Base-by-base conservation (phyloP, 2,113 vertebrate species). In the Monopterus albus region DNA sequence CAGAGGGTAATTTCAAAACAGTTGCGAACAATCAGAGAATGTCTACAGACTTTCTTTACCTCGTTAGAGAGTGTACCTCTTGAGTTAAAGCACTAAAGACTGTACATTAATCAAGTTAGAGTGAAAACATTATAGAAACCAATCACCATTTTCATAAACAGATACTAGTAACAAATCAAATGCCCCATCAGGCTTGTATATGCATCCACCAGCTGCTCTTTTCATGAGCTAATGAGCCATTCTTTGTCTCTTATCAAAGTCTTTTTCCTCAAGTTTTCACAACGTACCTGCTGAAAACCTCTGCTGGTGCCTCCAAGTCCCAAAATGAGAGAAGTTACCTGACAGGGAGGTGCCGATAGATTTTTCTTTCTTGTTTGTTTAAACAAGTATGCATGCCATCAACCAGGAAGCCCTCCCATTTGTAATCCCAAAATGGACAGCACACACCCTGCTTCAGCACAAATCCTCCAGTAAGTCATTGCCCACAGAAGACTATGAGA, bases 201-300 rank as follows among this genome's bases (percentile, higher is more conserved):
- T 28, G 36, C 18, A 5, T 53, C 33, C 43, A 69, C 26, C 72
- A 62, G 72, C 60, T 0, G 33, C 26, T 61, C 53, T 17, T 25
- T 68, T 15, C 5, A 14, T 40, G 55, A 9, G n/a, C 36, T 67
- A 71, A 82, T 49, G 49, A 62, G 23, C 53, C 33, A 28, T 67
- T 59, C 2, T 45, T 14, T 17, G 7, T 11, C 31, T 59, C 7
- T 13, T 5, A 23, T 5, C 3, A 42, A 53, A 65, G 18, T 56
- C 1, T 23, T 38, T 35, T 43, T 8, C 2, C 2, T 3, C 43
- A 42, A 55, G 12, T 25, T 8, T 61, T 1, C 29, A n/a, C n/a
- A 12, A 75, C 84, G 75, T 83, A 91, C 89, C 85, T 86, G 71
- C 45, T 55, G 17, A 57, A 57, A 63, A 67, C 14, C 1, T 74